Evolutionary conservation across 64 coral and sea anemone species (phyloP).

Genomic region (Dendrophyllia cribrosa): DNA sequence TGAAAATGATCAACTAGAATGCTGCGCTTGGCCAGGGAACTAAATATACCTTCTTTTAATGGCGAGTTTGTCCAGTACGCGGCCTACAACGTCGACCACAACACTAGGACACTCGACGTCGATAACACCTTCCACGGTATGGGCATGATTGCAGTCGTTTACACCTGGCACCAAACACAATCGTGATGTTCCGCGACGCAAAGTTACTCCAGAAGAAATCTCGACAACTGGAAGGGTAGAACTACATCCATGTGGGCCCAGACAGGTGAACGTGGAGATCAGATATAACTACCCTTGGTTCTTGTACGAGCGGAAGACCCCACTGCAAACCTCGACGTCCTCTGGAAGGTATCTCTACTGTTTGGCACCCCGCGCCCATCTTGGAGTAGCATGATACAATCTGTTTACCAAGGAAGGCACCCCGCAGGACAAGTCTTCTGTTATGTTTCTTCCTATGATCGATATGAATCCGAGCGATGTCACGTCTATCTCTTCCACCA

Average conservation of each 20-base stretch:
- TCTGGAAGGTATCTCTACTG: neutral
- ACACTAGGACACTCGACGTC: no score
- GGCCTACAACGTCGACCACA: neutral
- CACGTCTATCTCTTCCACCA: neutral
- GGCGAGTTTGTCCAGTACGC: neutral
- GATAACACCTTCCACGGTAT: no score
- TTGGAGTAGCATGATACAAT: neutral
- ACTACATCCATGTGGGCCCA: no score
- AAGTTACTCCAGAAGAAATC: no score
- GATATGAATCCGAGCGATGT: slow-evolving; percentile 30
- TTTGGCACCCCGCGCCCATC: neutral
- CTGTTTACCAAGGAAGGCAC: neutral
- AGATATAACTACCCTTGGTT: neutral
- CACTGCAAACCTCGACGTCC: slow-evolving; percentile 1
- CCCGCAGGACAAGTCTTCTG: neutral
- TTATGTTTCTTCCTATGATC: slow-evolving; percentile 28
- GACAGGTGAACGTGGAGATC: no score
- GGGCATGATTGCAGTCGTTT: no score
- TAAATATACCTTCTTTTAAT: no score
- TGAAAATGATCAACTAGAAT: slow-evolving; percentile 24
- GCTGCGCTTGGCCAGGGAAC: neutral
- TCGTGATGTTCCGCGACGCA: no score
- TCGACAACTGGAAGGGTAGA: no score
- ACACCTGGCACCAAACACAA: no score
- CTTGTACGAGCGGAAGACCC: neutral